These are phyloP conservation scores for Trichogramma dendrolimi DNA, from an alignment of 2,888 invertebrate genomes.

Conservation along the genomic window DNA sequence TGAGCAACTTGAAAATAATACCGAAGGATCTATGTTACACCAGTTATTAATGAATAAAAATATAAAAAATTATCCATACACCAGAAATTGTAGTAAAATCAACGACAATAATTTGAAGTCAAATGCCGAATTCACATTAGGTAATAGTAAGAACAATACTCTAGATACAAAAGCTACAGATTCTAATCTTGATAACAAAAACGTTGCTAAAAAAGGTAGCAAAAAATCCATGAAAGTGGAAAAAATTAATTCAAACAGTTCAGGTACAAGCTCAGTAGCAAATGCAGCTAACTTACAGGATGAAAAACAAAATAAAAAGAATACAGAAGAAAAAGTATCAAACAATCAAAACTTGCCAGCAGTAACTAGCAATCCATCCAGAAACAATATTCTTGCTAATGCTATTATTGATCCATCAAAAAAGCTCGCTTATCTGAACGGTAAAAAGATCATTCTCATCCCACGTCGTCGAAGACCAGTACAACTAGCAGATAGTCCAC, in stretches of 20 bases:
- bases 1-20: too few species aligned
- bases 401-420: background rate
- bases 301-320: background rate
- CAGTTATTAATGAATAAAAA: background rate
- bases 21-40: too few species aligned
- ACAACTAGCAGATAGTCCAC: constrained; percentile 36
- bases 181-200: background rate
- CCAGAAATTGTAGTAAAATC: too few species aligned
- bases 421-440: background rate
- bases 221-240: background rate
- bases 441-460: constrained; percentile 22
- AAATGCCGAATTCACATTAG: background rate
- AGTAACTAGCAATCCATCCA: too few species aligned
- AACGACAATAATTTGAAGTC: background rate
- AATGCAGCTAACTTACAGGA: background rate
- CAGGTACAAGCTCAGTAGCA: background rate
- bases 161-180: background rate
- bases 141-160: background rate
- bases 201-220: background rate
- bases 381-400: background rate
- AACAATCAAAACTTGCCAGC: background rate
- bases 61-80: background rate
- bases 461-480: constrained; percentile 36
- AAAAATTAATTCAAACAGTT: background rate
- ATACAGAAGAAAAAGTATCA: background rate